Conservation (phyloP, 2,113 vertebrate species). For the Mesitornis unicolor region DNA sequence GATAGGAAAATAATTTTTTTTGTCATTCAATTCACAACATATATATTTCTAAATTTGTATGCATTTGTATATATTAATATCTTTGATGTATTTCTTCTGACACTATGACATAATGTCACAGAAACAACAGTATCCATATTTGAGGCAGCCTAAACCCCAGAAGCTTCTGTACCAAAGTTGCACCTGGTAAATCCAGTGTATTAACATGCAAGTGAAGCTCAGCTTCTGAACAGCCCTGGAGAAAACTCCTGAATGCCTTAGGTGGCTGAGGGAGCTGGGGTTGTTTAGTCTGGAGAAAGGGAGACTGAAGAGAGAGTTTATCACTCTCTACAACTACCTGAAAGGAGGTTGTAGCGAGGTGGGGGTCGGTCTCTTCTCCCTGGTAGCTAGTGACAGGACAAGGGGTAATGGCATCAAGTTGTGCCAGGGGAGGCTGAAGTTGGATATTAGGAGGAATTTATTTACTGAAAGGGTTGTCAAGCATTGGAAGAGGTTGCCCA, state of each 20-base stretch:
- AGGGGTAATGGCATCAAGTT: no score
- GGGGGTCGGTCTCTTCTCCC: no score
- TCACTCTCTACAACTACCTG: no score
- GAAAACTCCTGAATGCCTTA: not conserved
- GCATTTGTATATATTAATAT: not conserved
- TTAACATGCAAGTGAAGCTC: not conserved
- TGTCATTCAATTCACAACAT: rapidly evolving
- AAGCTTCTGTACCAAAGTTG: not conserved
- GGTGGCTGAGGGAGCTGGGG: no score
- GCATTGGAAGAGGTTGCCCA: no score
- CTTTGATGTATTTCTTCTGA: not conserved
- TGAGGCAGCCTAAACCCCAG: not conserved
- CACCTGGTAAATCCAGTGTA: not conserved
- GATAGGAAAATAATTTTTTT: not conserved
- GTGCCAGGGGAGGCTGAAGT: no score
- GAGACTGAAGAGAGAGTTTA: no score
- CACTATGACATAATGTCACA: not conserved
- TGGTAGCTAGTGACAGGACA: no score
- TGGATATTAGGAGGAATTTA: no score
- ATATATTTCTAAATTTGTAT: not conserved
- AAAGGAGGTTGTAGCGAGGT: no score
- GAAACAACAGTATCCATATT: not conserved
- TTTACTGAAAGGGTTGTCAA: no score
- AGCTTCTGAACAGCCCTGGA: not conserved
- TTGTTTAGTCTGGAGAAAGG: no score